Percentiles rank a stretch among this genome's conserved stretches.
phyloP scores from a whole-genome alignment of 1,140 invertebrate genomes.

The Nylanderia fulva region DNA sequence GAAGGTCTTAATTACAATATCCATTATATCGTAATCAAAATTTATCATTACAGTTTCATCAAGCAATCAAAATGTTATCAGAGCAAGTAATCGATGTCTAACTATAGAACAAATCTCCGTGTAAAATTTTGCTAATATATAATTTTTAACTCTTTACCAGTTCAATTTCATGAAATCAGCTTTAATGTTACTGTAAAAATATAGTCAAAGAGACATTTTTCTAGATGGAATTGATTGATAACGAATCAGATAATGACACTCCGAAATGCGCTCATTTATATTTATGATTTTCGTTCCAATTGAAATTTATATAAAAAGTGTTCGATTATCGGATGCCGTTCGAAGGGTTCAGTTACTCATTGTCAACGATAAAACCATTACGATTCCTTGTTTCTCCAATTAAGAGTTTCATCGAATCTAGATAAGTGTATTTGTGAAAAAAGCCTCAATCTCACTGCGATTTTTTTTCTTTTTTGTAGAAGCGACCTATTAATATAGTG shows the following conservation, averaged over 20 bases:
- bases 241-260: neutral
- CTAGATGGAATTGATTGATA: neutral
- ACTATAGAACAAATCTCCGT: neutral
- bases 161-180: constrained; percentile 8
- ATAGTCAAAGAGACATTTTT: neutral
- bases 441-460: constrained; percentile 68
- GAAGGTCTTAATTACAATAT: neutral
- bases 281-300: neutral
- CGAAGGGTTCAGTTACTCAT: neutral
- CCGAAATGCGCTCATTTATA: constrained; percentile 7
- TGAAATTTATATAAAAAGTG: neutral
- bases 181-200: neutral
- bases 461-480: constrained; percentile 59
- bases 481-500: constrained; percentile 75
- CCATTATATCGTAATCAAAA: constrained; percentile 14
- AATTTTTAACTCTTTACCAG: neutral
- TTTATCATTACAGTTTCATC: neutral
- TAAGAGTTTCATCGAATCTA: constrained; percentile 44
- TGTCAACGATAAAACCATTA: neutral
- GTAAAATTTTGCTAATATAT: neutral
- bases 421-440: constrained; percentile 19
- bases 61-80: neutral
- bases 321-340: constrained; percentile 2
- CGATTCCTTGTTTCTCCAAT: constrained; percentile 59
- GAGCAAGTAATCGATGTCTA: neutral